phyloP scores from a whole-genome alignment of 2,113 vertebrate genomes.

The Eira barbara region DNA sequence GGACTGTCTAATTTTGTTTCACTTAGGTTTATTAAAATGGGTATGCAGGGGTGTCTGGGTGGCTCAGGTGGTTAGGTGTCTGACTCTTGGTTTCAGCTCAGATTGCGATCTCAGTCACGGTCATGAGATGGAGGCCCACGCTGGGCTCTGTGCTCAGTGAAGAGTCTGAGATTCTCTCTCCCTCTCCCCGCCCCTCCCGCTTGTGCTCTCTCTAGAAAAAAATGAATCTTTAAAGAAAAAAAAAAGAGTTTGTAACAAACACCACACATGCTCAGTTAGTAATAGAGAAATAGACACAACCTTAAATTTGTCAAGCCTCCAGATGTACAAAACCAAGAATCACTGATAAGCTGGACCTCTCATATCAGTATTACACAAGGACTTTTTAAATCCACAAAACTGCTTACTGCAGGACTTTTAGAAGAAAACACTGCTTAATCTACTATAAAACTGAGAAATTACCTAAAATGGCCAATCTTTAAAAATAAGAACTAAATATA shows the following conservation, averaged over 20 bases:
- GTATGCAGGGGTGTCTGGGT: not conserved
- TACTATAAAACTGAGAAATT: slow-evolving; percentile 19
- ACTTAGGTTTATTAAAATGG: slow-evolving; percentile 17
- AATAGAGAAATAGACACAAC: not conserved
- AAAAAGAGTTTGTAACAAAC: not conserved
- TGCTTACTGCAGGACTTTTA: not conserved
- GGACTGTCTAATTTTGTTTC: not conserved
- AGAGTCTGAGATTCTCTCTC: not conserved
- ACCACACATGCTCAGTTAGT: not conserved
- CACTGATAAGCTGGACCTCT: not conserved
- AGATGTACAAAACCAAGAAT: slow-evolving; percentile 1
- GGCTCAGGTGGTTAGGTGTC: not conserved
- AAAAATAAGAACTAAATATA: not conserved
- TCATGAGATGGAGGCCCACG: not conserved
- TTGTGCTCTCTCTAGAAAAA: not conserved
- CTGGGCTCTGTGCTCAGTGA: not conserved
- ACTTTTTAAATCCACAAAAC: not conserved
- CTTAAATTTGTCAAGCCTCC: not conserved
- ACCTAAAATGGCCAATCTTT: not conserved
- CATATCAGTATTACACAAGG: not conserved
- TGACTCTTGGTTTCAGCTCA: not conserved
- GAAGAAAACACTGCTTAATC: not conserved
- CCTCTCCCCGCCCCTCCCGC: not conserved
- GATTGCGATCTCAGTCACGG: not conserved
- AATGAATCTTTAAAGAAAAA: not conserved